phyloP scores from a whole-genome alignment of 1,140 invertebrate genomes.

The Drosophila ercepeae region DNA sequence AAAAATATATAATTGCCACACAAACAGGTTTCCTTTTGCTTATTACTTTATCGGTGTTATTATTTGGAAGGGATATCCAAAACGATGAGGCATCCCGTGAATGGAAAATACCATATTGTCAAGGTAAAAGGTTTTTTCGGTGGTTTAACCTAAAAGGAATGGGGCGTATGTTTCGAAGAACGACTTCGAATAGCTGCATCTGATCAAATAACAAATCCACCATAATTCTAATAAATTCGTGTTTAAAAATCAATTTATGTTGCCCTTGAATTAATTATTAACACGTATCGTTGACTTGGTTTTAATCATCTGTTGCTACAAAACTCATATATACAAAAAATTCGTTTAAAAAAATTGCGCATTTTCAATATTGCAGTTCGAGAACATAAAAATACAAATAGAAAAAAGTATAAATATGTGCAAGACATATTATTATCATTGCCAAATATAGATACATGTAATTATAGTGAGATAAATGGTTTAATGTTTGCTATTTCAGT shows the following conservation, averaged over 20 bases:
- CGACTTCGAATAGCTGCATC: neutral
- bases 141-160: neutral
- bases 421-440: neutral
- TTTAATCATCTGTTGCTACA: constrained; percentile 43
- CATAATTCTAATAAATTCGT: neutral
- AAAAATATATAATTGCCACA: neutral
- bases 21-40: neutral
- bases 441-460: constrained; percentile 9
- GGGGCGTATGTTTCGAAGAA: neutral
- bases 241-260: neutral
- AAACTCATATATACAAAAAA: constrained; percentile 62
- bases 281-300: neutral
- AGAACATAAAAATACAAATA: constrained; percentile 24
- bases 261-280: neutral
- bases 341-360: constrained; percentile 28
- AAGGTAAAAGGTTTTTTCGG: neutral
- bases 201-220: neutral
- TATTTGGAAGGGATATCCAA: neutral
- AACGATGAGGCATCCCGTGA: neutral
- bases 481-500: constrained; percentile 46
- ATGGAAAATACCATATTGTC: neutral
- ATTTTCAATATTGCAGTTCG: constrained; percentile 17
- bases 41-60: neutral
- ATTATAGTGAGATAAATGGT: constrained; percentile 22
- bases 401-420: constrained; percentile 10